A percentile compares a stretch with the other conserved stretches of the same genome.
These are phyloP conservation scores for Phainopepla nitens DNA, from an alignment of 2,113 vertebrate species.

Conservation along the genomic window DNA sequence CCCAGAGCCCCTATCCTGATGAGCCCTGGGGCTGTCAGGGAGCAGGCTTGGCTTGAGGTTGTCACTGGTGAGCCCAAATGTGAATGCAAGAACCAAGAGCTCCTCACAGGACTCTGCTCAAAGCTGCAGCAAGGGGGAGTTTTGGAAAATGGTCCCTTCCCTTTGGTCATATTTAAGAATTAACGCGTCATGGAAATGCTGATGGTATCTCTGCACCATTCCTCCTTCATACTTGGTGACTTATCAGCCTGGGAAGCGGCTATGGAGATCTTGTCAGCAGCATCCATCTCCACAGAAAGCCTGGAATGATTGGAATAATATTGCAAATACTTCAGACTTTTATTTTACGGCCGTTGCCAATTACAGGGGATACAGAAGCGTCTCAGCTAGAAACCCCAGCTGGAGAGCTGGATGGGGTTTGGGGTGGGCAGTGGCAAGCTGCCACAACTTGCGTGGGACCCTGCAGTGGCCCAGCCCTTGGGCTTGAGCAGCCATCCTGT, in stretches of 20 bases:
- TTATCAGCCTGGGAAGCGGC: conserved; percentile 55
- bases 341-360: not conserved
- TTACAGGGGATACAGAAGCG: not conserved
- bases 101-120: not conserved
- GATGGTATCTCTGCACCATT: not conserved
- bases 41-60: not conserved
- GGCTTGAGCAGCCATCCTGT: not conserved
- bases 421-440: not conserved
- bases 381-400: not conserved
- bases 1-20: not conserved
- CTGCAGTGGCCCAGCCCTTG: not conserved
- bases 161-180: not conserved
- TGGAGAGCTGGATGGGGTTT: not conserved
- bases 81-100: not conserved
- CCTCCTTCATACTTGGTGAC: not conserved
- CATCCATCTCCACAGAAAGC: not conserved
- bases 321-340: not conserved
- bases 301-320: not conserved
- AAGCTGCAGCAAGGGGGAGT: not conserved
- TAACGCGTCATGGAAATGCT: not conserved
- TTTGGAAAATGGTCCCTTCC: not conserved
- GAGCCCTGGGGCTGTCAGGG: not conserved
- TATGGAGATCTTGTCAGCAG: conserved; percentile 13
- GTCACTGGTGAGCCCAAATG: not conserved
- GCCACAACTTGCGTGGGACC: accelerated